Evolutionary conservation across 2,113 vertebrate genomes (phyloP).

Genomic region (Ptilorrhoa leucosticta): DNA sequence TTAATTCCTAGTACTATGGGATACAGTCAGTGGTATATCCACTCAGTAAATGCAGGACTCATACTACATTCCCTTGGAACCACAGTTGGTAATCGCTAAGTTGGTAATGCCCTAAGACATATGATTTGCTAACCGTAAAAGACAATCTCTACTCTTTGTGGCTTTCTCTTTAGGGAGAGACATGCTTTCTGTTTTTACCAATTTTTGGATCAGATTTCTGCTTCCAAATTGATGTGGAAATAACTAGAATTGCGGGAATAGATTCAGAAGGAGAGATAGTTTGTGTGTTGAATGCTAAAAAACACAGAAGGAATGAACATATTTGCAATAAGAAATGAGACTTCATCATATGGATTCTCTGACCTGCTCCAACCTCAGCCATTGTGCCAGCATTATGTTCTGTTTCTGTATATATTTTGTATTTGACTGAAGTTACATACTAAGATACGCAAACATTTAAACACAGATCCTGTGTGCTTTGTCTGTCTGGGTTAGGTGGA

Average conservation of each 20-base stretch:
- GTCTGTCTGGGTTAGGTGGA: neutral
- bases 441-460: neutral
- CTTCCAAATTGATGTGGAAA: neutral
- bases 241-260: neutral
- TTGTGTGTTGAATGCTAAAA: neutral
- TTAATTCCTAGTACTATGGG: neutral
- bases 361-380: neutral
- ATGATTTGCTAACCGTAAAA: slow-evolving; percentile 7
- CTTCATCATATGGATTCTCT: neutral
- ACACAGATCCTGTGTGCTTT: neutral
- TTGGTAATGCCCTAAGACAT: neutral
- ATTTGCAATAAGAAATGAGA: neutral
- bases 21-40: neutral
- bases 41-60: neutral
- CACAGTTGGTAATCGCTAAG: neutral
- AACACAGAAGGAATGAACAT: neutral
- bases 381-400: neutral
- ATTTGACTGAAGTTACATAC: neutral
- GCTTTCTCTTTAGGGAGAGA: neutral
- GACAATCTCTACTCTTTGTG: neutral
- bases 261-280: neutral
- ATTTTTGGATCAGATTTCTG: neutral
- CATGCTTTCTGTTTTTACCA: neutral
- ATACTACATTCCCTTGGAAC: neutral
- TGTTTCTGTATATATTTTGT: neutral